A percentile compares a stretch with the other conserved stretches of the same genome.
These are phyloP conservation scores for Melanargia galathea DNA, from an alignment of 2,888 invertebrate species.

Conservation along the genomic window DNA sequence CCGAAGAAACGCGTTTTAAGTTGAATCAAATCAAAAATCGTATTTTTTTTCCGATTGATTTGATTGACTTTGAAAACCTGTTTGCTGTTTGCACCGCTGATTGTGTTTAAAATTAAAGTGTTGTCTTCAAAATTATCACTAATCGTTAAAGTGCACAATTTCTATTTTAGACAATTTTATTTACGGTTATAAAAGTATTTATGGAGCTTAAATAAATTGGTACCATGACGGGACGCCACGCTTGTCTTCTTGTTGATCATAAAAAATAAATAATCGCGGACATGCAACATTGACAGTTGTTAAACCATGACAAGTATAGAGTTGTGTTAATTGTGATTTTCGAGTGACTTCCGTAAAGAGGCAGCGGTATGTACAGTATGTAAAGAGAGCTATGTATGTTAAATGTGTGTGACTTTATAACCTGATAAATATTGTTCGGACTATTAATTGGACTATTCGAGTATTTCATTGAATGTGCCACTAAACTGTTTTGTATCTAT, in stretches of 20 bases:
- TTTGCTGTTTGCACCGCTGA: no score
- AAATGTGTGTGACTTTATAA: slow-evolving; percentile 16
- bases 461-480: no score
- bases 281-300: slow-evolving; percentile 40
- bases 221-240: slow-evolving; percentile 35
- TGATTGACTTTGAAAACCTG: no score
- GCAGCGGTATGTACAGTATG: not conserved
- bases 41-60: no score
- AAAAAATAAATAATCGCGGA: slow-evolving; percentile 37
- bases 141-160: no score
- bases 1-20: not conserved
- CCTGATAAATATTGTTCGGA: not conserved
- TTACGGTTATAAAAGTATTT: slow-evolving; percentile 18
- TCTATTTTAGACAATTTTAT: slow-evolving; percentile 4
- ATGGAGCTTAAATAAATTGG: slow-evolving; percentile 16
- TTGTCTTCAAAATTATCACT: no score
- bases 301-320: slow-evolving; percentile 44
- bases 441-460: not conserved
- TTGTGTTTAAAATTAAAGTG: no score
- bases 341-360: slow-evolving; percentile 18
- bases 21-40: not conserved
- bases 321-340: slow-evolving; percentile 38
- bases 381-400: not conserved
- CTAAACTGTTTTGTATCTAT: no score
- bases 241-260: slow-evolving; percentile 41